Base-by-base conservation (phyloP, 64 coral and sea anemone genomes). In the Acropora yongei region DNA sequence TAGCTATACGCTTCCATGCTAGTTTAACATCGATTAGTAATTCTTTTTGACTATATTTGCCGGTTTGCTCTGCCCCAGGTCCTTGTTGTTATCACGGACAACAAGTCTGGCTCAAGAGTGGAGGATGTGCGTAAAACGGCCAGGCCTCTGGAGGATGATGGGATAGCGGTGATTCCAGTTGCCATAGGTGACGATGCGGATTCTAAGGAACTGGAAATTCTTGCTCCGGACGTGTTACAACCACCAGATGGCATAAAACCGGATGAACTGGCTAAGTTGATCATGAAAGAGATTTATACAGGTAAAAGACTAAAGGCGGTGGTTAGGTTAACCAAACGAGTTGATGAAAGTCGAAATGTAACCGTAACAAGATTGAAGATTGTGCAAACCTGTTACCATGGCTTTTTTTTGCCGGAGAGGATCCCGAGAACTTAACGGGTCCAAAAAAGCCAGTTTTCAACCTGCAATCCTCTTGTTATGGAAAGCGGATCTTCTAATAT, bases 61-160 rank as follows among this genome's bases (percentile, higher is more conserved):
- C 44, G 10, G 45, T 49, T 12, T 76, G 9, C 7, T 71, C 68
- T 85, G 14, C 72, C 61, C n/a, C 43, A 94, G 58, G 88, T 93
- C 30, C 55, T 97, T 1, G 92, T 97, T 40, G 74, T 97, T 2
- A 76, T 97, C 49, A 92, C 87, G 44, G 95, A 97, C 89, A 93
- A 79, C 17, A 68, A 66, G 20, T 97, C 95, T 7, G 95, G 86
- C 14, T 86, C 92, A 41, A 88, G 30, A 12, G 78, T 40, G 30
- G 88, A 78, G 20, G 89, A 90, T 80, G 72, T 97, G 5, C 91
- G 67, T 18, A 41, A 47, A 55, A 88, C 92, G 65, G 91, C 92
- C 55, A 87, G 79, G 66, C 41, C 41, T 18, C 63, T 97, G 50
- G 88, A 94, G 39, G 49, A 88, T 10, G 45, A 44, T 51, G 79